phyloP scores from a whole-genome alignment of 2,797 vertebrate genomes.

The Hipposideros larvatus region DNA sequence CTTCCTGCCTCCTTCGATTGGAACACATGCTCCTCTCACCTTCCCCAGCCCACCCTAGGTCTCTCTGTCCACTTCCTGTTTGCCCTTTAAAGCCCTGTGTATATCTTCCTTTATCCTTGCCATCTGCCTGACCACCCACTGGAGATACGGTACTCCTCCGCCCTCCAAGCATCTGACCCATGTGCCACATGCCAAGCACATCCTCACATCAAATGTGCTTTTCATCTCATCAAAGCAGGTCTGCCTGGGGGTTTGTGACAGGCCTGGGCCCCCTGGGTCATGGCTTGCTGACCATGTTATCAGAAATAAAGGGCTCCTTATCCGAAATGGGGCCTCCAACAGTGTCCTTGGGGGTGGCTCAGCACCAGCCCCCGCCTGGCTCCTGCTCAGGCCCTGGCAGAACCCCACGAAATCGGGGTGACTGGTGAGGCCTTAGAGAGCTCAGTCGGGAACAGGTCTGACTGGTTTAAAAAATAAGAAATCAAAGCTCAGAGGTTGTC shows the following conservation, averaged over 20 bases:
- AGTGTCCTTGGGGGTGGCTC: not conserved
- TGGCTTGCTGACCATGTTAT: not conserved
- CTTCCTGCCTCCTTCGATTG: not conserved
- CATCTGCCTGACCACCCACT: accelerated
- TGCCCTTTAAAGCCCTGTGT: not conserved
- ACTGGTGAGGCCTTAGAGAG: not conserved
- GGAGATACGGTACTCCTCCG: not conserved
- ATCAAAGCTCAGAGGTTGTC: not conserved
- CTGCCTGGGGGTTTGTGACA: not conserved
- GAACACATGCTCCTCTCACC: not conserved
- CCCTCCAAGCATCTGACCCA: not conserved
- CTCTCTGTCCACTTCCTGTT: accelerated
- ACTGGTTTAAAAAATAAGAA: conserved; percentile 34
- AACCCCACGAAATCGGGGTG: not conserved
- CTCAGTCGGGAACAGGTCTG: not conserved
- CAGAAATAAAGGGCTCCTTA: not conserved
- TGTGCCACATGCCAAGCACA: accelerated
- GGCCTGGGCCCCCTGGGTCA: accelerated
- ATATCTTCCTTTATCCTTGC: not conserved
- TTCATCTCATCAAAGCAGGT: accelerated
- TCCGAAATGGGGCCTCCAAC: not conserved
- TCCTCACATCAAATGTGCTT: not conserved
- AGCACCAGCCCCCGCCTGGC: not conserved
- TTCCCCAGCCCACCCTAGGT: accelerated
- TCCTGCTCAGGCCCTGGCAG: not conserved